A percentile compares a stretch with the other conserved stretches of the same genome.
Conservation (phyloP, 2,797 vertebrate genomes). For the Trichosurus vulpecula region DNA sequence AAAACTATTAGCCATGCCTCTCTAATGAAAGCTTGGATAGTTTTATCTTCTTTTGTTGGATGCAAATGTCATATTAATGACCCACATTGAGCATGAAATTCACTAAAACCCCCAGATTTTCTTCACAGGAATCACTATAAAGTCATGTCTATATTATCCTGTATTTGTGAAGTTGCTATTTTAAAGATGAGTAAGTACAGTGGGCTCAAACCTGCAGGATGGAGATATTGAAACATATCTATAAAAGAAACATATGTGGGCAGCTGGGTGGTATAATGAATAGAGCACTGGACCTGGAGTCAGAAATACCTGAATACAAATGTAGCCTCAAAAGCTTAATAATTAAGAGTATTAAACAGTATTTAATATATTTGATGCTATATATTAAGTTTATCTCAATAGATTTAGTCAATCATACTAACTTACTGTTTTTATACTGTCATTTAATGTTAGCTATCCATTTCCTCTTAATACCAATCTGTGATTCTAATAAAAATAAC, state of each 20-base stretch:
- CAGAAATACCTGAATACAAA: neutral
- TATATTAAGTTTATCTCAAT: neutral
- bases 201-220: neutral
- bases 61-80: neutral
- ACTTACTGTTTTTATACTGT: neutral
- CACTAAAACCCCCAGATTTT: neutral
- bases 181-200: neutral
- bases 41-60: neutral
- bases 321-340: neutral
- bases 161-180: neutral
- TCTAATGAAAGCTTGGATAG: neutral
- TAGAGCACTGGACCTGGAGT: neutral
- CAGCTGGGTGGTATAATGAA: neutral
- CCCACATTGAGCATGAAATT: neutral
- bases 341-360: neutral
- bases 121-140: neutral
- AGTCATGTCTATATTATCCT: neutral
- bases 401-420: neutral
- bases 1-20: neutral
- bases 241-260: neutral
- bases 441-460: neutral
- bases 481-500: neutral
- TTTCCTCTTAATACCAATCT: neutral
- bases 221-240: neutral
- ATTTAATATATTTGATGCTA: neutral